Base-by-base conservation (phyloP, 2,797 vertebrate genomes). In the Sebastes minor region DNA sequence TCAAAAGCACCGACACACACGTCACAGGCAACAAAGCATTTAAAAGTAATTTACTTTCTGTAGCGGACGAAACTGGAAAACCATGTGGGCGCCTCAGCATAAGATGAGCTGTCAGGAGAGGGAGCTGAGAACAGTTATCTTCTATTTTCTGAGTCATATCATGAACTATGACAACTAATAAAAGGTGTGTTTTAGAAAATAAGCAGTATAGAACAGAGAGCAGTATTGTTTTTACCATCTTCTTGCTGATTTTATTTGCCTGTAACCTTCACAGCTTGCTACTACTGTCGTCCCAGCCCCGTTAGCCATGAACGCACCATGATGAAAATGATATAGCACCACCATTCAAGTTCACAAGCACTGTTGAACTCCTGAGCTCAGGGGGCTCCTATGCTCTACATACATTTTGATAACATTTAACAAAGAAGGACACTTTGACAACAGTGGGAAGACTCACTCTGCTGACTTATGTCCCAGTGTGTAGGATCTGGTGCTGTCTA, bases 21-120 rank as follows among this genome's bases (percentile, higher is more conserved):
- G 56, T 79, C 82, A 74, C 85, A 46, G 78, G 74, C 66, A 18
- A 78, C 77, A 78, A 71, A 85, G 63, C 25, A 14, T 25, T 65
- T 4, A 2, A 38, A 75, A 63, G 33, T 38, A 6, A 23, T 56
- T 65, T 32, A n/a, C 32, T 63, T 61, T 70, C 27, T 38, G 71
- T 28, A 27, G 55, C 1, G 13, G 32, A 6, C 5, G 22, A 75
- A 81, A 67, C 59, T 38, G 73, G 30, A 61, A 78, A 82, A 65
- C 4, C 20, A 28, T 11, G 18, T 64, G 56, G 62, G 72, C 4
- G 8, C 11, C 18, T 20, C 8, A 16, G 27, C 14, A 2, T 38
- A 10, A 52, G n/a, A 76, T 42, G 69, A 84, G n/a, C 67, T 67
- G 66, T 55, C 60, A 69, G 64, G 35, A 55, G 65, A 33, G 4